These are phyloP conservation scores for Saguinus imperator DNA, from an alignment of 2,113 vertebrate genomes.

Conservation along the genomic window DNA sequence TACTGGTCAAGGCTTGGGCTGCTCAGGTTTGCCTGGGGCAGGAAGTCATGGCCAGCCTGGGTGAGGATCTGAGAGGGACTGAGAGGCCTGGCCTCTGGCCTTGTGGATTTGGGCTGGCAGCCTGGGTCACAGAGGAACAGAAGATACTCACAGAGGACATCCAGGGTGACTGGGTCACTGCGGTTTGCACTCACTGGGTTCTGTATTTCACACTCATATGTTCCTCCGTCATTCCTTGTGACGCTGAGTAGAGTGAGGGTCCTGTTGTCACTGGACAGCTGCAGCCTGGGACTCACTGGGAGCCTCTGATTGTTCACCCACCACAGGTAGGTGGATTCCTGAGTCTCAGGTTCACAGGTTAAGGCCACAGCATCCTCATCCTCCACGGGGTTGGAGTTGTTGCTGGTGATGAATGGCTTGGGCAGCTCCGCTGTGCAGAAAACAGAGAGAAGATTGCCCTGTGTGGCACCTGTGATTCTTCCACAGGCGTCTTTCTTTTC, in stretches of 20 bases:
- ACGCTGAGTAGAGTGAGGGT: constrained; percentile 44
- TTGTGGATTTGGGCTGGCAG: not conserved
- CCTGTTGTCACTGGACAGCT: not conserved
- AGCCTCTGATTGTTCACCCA: not conserved
- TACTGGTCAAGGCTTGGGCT: not conserved
- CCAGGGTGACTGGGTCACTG: constrained; percentile 60
- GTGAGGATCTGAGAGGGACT: not conserved
- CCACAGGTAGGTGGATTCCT: constrained; percentile 28
- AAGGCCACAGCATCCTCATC: constrained; percentile 13
- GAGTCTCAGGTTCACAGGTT: constrained; percentile 20
- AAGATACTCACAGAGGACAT: constrained; percentile 63
- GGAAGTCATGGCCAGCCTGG: not conserved
- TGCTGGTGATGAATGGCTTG: constrained; percentile 32
- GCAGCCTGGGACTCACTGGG: not conserved
- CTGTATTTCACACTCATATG: constrained; percentile 38
- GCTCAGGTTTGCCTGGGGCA: not conserved
- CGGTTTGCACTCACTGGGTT: not conserved
- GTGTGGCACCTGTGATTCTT: not conserved
- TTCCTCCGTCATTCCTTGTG: constrained; percentile 43
- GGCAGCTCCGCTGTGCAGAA: not conserved
- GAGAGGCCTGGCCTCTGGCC: not conserved
- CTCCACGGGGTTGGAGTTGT: not conserved
- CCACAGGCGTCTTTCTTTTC: not conserved
- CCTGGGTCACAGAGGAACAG: rapidly evolving
- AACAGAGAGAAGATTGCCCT: constrained; percentile 19